Evolutionary conservation across 2,888 invertebrate genomes (phyloP), one percentile per base, ranked within the genome.

Genomic region (Erannis defoliaria): DNA sequence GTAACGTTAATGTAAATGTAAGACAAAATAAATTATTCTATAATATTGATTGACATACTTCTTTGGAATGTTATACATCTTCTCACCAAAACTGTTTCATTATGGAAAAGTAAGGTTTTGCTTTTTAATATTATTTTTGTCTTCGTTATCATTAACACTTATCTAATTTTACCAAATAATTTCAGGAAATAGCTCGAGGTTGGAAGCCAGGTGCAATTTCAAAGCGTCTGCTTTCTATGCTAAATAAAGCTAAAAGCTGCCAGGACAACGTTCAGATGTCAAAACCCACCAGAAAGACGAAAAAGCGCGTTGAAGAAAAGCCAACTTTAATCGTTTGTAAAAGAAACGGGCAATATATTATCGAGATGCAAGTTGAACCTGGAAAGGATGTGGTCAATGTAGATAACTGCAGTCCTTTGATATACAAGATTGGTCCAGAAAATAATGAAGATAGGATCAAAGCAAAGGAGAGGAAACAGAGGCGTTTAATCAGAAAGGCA

Each of bases 181-280:
- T 75, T 3, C 71, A 91, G 89, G 76, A 62, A n/a, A 56, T 84
- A 2, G 66, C 72, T n/a, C 72, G 75, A 33, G 88, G 88, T 29
- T 93, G 92, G 92, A 86, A 74, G 59, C 92, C 92, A 2, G 92
- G 92, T 0, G 91, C 91, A 0, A 84, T 92, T 57, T 84, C 89
- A 0, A 88, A 86, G 54, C 79, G 78, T 8, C 76, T 92, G 4
- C 75, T 91, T 0, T 76, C 75, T 26, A 78, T 81, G 64, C 70
- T 91, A 5, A 86, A 84, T 21, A 77, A 80, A 55, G 88, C 83
- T 0, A 89, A 88, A 69, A 56, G 55, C 10, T 63, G 63, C 31
- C 76, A 71, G 14, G 71, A 68, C 1, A 66, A 71, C 0, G 73
- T 76, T 1, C 58, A 72, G 43, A 65, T 62, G 18, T 59, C 69